These are phyloP conservation scores for Augochlorella aurata DNA, from an alignment of 2,888 invertebrate species.

Conservation along the genomic window DNA sequence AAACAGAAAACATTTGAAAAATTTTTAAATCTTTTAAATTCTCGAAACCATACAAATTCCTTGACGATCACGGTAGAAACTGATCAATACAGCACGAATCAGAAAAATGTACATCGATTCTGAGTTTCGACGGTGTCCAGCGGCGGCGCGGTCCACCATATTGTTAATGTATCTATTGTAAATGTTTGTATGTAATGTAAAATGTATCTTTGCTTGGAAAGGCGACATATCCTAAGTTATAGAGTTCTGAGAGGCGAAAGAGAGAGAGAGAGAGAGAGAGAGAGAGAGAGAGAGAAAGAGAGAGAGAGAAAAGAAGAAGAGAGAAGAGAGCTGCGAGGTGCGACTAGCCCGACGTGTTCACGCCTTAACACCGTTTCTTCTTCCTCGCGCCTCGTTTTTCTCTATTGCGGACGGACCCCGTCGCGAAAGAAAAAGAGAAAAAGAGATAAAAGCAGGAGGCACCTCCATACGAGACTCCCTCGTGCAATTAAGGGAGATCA, in stretches of 20 bases:
- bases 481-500: conserved; percentile 5
- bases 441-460: neutral
- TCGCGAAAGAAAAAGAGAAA: neutral
- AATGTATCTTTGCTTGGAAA: conserved; percentile 79
- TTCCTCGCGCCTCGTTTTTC: neutral
- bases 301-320: conserved; percentile 27
- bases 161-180: conserved; percentile 79
- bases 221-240: conserved; percentile 80
- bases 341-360: conserved; percentile 41
- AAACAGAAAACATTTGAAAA: neutral
- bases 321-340: conserved; percentile 36
- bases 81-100: no score
- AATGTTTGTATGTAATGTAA: conserved; percentile 81
- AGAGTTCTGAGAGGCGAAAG: conserved; percentile 49
- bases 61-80: no score
- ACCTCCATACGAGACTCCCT: neutral
- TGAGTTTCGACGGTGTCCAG: conserved; percentile 55
- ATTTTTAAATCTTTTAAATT: no score
- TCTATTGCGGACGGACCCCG: neutral
- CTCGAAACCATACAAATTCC: no score
- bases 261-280: conserved; percentile 31
- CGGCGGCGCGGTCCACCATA: conserved; percentile 61
- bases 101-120: neutral
- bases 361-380: conserved; percentile 34
- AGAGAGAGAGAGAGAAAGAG: conserved; percentile 28